A percentile compares a stretch with the other conserved stretches of the same genome.
Conservation (phyloP, 2,888 invertebrate species). For the Lasioglossum marginatum region DNA sequence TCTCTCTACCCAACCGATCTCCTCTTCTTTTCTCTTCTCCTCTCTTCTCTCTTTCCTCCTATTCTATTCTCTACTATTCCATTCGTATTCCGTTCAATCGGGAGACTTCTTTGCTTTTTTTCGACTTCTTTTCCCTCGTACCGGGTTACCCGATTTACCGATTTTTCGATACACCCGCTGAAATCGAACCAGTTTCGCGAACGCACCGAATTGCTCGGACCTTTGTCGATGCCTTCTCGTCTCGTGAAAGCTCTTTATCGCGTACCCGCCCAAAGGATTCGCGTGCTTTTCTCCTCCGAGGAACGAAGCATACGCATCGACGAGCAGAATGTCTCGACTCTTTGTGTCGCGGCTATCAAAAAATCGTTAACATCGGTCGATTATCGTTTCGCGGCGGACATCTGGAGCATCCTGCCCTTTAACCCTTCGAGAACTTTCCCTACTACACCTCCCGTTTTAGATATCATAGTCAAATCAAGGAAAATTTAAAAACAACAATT, state of each 20-base stretch:
- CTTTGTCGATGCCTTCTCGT: not conserved
- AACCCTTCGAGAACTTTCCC: too few species aligned
- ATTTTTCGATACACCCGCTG: constrained; percentile 23
- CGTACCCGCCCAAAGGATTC: not conserved
- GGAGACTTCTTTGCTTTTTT: constrained; percentile 4
- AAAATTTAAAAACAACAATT: too few species aligned
- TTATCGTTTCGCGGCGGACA: not conserved
- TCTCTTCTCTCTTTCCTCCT: not conserved
- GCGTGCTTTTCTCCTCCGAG: not conserved
- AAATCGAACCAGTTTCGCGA: constrained; percentile 31
- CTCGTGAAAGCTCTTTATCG: not conserved
- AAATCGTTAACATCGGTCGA: not conserved
- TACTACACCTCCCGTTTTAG: too few species aligned
- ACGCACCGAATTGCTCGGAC: constrained; percentile 10
- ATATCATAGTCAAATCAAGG: too few species aligned
- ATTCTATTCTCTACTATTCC: not conserved
- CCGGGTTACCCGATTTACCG: constrained; percentile 6
- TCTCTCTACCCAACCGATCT: not conserved
- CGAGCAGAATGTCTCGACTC: not conserved
- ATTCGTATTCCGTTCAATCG: constrained; percentile 8
- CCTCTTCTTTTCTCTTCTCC: not conserved
- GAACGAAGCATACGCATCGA: constrained; percentile 10
- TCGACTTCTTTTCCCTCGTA: constrained; percentile 7
- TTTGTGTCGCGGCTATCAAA: not conserved
- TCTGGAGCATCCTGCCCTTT: not conserved